These are phyloP conservation scores for Odontomachus brunneus DNA, from an alignment of 1,140 invertebrate species.

Conservation along the genomic window DNA sequence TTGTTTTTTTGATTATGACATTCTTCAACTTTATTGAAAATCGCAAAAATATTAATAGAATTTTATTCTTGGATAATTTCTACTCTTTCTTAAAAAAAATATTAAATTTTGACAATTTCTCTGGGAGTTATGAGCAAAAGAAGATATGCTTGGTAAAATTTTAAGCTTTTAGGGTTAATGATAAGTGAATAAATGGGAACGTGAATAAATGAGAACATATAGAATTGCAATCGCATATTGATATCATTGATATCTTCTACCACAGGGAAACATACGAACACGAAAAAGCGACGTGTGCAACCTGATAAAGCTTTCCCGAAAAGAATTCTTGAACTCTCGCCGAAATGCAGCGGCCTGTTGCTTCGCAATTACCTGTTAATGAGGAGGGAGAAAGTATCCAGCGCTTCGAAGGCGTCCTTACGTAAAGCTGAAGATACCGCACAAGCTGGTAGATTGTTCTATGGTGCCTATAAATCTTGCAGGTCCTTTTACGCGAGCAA, in stretches of 20 bases:
- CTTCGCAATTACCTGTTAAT: slow-evolving; percentile 60
- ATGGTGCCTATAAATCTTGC: neutral
- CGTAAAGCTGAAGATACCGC: slow-evolving; percentile 21
- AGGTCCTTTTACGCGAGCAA: slow-evolving; percentile 20
- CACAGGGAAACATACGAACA: neutral
- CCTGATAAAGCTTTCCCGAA: slow-evolving; percentile 24
- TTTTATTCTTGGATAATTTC: too few species aligned
- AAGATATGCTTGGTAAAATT: too few species aligned
- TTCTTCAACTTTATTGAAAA: too few species aligned
- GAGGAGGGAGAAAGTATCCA: slow-evolving; percentile 23
- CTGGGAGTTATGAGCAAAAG: too few species aligned
- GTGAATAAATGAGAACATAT: neutral
- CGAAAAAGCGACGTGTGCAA: neutral
- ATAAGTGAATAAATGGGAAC: too few species aligned
- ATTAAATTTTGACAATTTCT: too few species aligned
- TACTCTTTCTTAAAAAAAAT: too few species aligned
- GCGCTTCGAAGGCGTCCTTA: slow-evolving; percentile 6
- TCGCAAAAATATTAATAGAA: too few species aligned
- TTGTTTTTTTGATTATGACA: too few species aligned
- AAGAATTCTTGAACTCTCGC: slow-evolving; percentile 21
- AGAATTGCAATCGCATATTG: neutral
- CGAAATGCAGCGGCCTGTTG: slow-evolving; percentile 26
- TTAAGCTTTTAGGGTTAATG: too few species aligned
- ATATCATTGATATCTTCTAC: neutral
- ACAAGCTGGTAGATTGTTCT: neutral